These are phyloP conservation scores for Rana temporaria DNA, from an alignment of 2,113 vertebrate species.

Conservation along the genomic window DNA sequence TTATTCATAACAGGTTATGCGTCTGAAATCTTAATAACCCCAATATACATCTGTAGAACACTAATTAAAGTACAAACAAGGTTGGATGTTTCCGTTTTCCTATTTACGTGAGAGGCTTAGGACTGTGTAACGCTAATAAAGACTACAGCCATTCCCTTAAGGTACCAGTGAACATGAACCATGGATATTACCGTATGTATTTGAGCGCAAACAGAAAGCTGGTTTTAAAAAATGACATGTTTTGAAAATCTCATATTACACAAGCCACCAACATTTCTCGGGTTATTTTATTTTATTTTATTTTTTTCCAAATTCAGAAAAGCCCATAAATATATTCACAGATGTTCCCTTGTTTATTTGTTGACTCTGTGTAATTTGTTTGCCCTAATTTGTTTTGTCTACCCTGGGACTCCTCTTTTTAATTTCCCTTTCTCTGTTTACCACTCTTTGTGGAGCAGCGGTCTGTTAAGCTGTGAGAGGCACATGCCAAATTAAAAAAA, in stretches of 20 bases:
- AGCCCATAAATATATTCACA: conserved; percentile 94
- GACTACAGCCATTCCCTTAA: conserved; percentile 20
- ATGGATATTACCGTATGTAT: background rate
- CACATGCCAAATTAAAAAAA: conserved; percentile 88
- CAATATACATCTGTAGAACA: background rate
- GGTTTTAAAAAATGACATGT: conserved; percentile 46
- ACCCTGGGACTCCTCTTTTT: conserved; percentile 97
- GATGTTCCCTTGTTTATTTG: conserved; percentile 98
- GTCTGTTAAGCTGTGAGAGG: conserved; percentile 94
- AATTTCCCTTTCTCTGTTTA: conserved; percentile 99
- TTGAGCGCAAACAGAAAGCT: conserved; percentile 1
- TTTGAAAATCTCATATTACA: conserved; percentile 65
- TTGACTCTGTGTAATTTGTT: conserved; percentile 99
- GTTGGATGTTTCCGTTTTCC: background rate
- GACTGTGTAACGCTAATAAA: background rate
- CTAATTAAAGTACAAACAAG: background rate
- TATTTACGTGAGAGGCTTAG: background rate
- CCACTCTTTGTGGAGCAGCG: conserved; percentile 96
- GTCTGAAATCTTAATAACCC: no score
- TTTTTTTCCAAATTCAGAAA: conserved; percentile 72
- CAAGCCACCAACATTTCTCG: conserved; percentile 73
- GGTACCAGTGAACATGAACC: conserved; percentile 28
- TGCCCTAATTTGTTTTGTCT: conserved; percentile 99
- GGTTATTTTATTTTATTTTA: conserved; percentile 68
- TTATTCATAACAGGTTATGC: no score